Base-by-base conservation (phyloP, 2,888 invertebrate species). In the Chydorus sphaericus region DNA sequence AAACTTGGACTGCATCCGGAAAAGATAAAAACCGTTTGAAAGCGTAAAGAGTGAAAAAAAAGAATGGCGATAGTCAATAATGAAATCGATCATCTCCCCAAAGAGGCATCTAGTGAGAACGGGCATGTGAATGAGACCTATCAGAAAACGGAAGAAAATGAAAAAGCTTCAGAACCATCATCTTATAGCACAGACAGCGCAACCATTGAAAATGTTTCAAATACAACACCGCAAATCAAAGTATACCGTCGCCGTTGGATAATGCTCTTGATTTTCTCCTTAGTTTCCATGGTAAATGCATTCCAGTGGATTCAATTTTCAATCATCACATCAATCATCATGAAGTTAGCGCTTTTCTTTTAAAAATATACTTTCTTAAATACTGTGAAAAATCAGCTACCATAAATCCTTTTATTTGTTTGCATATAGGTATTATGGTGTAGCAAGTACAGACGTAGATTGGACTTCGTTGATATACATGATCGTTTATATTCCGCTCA, bases 391-490 rank as follows among this genome's bases (percentile, higher is more conserved):
- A 20, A 4, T 2, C n/a, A n/a, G 20, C 2, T 36, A 7, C 8
- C 4, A n/a, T n/a, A 14, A 14, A 4, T n/a, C n/a, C 2, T 36
- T 16, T n/a, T 7, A 36, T 36, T 16, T 44, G 14, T 26, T 44
- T 26, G 16, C 16, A 3, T 36, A 36, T 36, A 44, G 44, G 28
- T 44, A 86, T 71, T 89, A 89, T 68, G n/a, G n/a, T n/a, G 80
- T 88, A 28, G 51, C 58, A n/a, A 79, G 78, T 62, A 78, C 79
- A 61, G 77, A 78, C 65, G 87, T 98, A 55, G 87, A 97, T 70
- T 94, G 93, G 94, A 89, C 96, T 23, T 94, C 94, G 39, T 90
- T 98, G 88, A 80, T 97, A 65, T 99, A 85, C 73, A 98, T 98
- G 97, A 79, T 92, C 62, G 79, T 85, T 3, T 99, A 99, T 71